Percentiles rank a stretch among this genome's conserved stretches.
phyloP scores from a whole-genome alignment of 2,113 vertebrate genomes.

The Hyaena hyaena region DNA sequence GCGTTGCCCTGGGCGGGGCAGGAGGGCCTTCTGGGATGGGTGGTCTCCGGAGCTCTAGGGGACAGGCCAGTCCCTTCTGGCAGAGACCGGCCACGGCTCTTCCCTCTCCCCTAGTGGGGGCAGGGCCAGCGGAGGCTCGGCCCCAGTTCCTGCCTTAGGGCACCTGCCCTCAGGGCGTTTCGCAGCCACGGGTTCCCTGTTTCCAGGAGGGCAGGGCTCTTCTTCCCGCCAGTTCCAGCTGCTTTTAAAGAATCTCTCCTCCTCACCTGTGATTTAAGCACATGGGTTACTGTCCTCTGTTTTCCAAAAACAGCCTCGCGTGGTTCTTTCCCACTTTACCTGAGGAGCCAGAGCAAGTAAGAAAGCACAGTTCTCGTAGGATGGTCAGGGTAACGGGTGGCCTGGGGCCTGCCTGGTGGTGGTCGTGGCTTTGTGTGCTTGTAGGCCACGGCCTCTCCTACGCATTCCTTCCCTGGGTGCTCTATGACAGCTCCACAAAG shows the following conservation, averaged over 20 bases:
- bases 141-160: neutral
- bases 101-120: neutral
- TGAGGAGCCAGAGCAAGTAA: neutral
- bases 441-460: neutral
- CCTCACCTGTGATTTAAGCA: neutral
- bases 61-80: neutral
- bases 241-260: neutral
- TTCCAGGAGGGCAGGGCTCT: neutral
- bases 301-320: neutral
- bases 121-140: neutral
- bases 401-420: neutral
- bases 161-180: neutral
- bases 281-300: neutral
- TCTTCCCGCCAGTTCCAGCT: neutral
- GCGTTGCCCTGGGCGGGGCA: neutral
- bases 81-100: rapidly evolving
- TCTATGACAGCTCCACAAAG: slow-evolving; percentile 39
- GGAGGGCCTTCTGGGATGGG: neutral
- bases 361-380: neutral
- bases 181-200: neutral
- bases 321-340: neutral
- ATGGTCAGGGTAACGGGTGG: neutral
- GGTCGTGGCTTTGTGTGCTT: neutral
- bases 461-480: slow-evolving; percentile 14
- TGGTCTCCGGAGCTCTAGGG: rapidly evolving